Conservation (phyloP, 2,797 vertebrate genomes). For the Takifugu ocellatus region DNA sequence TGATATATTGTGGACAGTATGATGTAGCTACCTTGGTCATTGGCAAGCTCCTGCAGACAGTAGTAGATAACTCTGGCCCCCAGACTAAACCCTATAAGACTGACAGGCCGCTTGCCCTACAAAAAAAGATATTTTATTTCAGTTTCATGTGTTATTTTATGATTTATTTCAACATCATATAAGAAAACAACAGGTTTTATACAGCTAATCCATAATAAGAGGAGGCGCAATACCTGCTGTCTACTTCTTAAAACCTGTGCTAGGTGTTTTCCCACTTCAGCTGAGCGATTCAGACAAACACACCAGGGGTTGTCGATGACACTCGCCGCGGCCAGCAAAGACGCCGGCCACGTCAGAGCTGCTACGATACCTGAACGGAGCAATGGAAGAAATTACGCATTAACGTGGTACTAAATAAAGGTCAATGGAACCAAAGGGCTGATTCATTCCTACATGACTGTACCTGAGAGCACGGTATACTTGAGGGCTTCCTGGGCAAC, state of each 20-base stretch:
- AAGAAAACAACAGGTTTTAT: neutral
- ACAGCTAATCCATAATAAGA: neutral
- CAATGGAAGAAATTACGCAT: conserved; percentile 2
- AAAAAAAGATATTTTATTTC: conserved; percentile 14
- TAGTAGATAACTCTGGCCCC: conserved; percentile 97
- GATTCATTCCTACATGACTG: neutral
- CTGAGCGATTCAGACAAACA: conserved; percentile 91
- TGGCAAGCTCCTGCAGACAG: conserved; percentile 94
- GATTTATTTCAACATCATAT: neutral
- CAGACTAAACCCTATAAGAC: conserved; percentile 93
- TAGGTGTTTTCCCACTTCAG: conserved; percentile 93
- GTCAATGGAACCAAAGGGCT: neutral
- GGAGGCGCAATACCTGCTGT: conserved; percentile 81
- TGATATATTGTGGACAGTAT: neutral
- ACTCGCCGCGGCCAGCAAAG: conserved; percentile 84
- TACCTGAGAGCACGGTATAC: conserved; percentile 92
- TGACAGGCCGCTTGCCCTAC: conserved; percentile 91
- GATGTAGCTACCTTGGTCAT: conserved; percentile 82
- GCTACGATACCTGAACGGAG: conserved; percentile 82
- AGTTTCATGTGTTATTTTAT: no score
- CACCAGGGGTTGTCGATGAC: conserved; percentile 98
- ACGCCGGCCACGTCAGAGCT: conserved; percentile 90
- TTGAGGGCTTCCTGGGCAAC: conserved; percentile 96
- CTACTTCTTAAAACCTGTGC: conserved; percentile 88
- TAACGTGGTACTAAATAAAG: neutral